Conservation (phyloP, 2,888 invertebrate species). For the Stenolophus ochropezus region DNA sequence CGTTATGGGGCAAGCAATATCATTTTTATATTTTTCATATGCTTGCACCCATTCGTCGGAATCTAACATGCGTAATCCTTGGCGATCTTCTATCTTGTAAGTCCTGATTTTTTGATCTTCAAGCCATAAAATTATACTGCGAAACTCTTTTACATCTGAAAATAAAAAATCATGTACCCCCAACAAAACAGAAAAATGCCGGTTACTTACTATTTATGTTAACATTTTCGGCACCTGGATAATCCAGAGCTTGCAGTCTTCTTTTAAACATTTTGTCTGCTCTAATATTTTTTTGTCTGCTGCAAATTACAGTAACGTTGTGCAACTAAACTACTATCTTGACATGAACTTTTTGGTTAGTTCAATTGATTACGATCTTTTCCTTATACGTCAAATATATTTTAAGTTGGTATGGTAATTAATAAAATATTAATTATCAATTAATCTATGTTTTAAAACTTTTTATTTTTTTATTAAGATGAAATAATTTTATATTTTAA, state of each 20-base stretch:
- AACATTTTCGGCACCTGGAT: constrained; percentile 83
- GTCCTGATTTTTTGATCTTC: constrained; percentile 95
- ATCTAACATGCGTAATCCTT: constrained; percentile 81
- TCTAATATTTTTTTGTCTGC: not conserved
- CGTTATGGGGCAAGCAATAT: constrained; percentile 83
- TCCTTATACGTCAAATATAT: not conserved
- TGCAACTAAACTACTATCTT: not conserved
- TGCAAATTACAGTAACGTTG: not conserved
- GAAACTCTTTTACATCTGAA: constrained; percentile 86
- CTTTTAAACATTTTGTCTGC: constrained; percentile 81
- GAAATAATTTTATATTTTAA: too few relatives aligned
- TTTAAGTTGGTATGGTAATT: constrained; percentile 22
- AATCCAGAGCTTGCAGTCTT: constrained; percentile 86
- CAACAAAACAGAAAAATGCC: not conserved
- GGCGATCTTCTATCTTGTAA: constrained; percentile 88
- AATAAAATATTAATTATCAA: too few relatives aligned
- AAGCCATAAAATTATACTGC: constrained; percentile 90
- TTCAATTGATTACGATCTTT: too few relatives aligned
- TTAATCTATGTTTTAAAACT: too few relatives aligned
- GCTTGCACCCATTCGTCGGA: constrained; percentile 82
- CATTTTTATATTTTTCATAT: constrained; percentile 84
- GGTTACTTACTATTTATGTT: constrained; percentile 80
- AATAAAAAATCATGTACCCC: constrained; percentile 62
- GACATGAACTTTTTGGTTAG: not conserved
- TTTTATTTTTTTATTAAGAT: too few relatives aligned